Conservation (phyloP, 2,888 invertebrate genomes). For the Hyposoter didymator region DNA sequence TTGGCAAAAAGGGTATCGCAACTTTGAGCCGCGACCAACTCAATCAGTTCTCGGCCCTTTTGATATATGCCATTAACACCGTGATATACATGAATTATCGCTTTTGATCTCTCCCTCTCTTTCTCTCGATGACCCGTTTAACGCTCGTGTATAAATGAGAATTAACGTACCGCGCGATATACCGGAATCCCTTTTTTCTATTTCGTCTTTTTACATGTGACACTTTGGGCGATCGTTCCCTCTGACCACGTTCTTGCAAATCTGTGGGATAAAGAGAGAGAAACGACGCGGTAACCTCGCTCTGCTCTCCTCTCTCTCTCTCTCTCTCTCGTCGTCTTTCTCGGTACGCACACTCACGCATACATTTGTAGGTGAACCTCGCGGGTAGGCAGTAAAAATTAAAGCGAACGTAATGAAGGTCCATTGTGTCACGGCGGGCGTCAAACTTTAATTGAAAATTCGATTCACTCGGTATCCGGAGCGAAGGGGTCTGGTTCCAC, state of each 20-base stretch:
- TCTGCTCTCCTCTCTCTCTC: constrained; percentile 46
- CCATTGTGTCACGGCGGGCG: constrained; percentile 76
- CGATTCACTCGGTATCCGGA: constrained; percentile 71
- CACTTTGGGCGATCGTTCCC: constrained; percentile 50
- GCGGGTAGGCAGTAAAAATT: constrained; percentile 66
- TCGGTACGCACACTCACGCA: neutral
- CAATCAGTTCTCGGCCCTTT: constrained; percentile 64
- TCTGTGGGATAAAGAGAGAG: constrained; percentile 35
- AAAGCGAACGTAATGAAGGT: constrained; percentile 75
- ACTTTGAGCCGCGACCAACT: constrained; percentile 62
- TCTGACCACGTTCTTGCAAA: constrained; percentile 41
- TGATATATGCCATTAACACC: constrained; percentile 67
- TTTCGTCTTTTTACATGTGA: constrained; percentile 28
- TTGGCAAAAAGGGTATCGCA: constrained; percentile 45
- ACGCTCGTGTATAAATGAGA: constrained; percentile 12
- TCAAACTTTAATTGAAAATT: constrained; percentile 75
- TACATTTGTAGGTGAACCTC: constrained; percentile 31
- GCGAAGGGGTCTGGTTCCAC: constrained; percentile 39
- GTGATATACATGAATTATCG: constrained; percentile 68
- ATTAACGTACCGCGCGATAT: constrained; percentile 42
- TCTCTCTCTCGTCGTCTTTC: constrained; percentile 20
- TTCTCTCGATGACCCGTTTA: constrained; percentile 9
- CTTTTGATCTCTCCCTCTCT: constrained; percentile 33
- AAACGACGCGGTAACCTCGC: constrained; percentile 5
- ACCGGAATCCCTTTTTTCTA: constrained; percentile 27